These are phyloP conservation scores for Lineus longissimus DNA, from an alignment of 1,140 invertebrate species.

Conservation along the genomic window DNA sequence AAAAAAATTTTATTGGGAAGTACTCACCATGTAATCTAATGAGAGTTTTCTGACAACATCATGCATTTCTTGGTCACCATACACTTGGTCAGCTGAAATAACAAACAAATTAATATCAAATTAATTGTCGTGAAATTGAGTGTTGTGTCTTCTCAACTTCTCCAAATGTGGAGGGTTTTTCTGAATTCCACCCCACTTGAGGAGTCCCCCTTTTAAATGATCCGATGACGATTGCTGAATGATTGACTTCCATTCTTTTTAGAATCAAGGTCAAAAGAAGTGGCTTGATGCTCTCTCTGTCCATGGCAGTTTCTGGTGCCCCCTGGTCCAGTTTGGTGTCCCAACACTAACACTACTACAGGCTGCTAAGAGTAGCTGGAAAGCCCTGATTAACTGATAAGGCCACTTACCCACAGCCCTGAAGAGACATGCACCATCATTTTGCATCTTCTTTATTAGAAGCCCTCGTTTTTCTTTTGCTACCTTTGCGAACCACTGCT, in stretches of 20 bases:
- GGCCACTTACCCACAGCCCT: constrained; percentile 68
- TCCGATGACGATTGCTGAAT: too few relatives aligned
- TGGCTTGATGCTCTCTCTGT: too few relatives aligned
- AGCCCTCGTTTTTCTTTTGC: constrained; percentile 62
- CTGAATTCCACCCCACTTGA: too few relatives aligned
- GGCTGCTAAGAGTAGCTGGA: too few relatives aligned
- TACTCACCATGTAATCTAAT: constrained; percentile 87
- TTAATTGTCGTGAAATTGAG: too few relatives aligned
- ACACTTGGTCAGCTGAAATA: constrained; percentile 78
- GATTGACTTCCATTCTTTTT: too few relatives aligned
- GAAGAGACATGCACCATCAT: constrained; percentile 92
- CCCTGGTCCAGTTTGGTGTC: too few relatives aligned
- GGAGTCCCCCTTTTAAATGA: too few relatives aligned
- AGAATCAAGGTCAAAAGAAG: too few relatives aligned
- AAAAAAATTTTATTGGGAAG: background rate
- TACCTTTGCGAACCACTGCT: constrained; percentile 51
- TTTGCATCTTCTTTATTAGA: constrained; percentile 81
- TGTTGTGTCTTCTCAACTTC: too few relatives aligned
- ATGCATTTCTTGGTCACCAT: constrained; percentile 92
- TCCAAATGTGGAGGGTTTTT: too few relatives aligned
- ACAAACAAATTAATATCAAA: constrained; percentile 3
- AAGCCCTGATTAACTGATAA: background rate
- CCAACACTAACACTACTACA: constrained; percentile 6
- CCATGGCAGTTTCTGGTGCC: too few relatives aligned
- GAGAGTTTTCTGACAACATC: constrained; percentile 76